Base-by-base conservation (phyloP, 2,797 vertebrate genomes). In the Rhinogobio ventralis region DNA sequence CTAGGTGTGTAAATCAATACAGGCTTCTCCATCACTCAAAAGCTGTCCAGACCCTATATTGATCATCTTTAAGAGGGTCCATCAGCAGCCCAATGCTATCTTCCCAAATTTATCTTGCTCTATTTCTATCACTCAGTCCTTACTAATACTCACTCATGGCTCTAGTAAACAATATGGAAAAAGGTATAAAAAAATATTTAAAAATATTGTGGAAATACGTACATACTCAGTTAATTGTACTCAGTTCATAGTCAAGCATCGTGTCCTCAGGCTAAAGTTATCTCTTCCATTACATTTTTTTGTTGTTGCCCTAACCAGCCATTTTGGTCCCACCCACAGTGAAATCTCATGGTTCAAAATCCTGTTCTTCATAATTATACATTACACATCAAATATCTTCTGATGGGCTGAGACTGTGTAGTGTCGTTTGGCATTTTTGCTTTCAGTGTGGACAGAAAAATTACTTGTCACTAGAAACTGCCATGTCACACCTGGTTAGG, bases 1-100 rank as follows among this genome's bases (percentile, higher is more conserved):
- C 39, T 30, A 62, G 75, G 76, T 79, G 64, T 64, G 25, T 46
- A n/a, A 30, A 67, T 79, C 45, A 39, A 51, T 36, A 36, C 23
- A 69, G 14, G 7, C 45, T 55, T 68, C 45, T 62, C 57, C 39
- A 78, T 78, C 39, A 45, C n/a, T 57, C 36, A 78, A 60, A 42
- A 42, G 14, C 55, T 66, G 45, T n/a, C 46, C 64, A 68, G 78
- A 68, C 15, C 64, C 84, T 60, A 66, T 60, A 66, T 53, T 25
- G 14, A 79, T 74, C 62, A 64, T 49, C 33, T 60, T 77, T 71
- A 84, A 81, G 64, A 74, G 69, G 36, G 49, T 57, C 66, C 55
- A 79, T 79, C 55, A 55, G 57, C 68, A 82, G 39, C 17, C 33
- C 36, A 81, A 55, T 10, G 23, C 67, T 20, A 75, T 30, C 13